These are phyloP conservation scores for Trachops cirrhosus DNA, from an alignment of 2,797 vertebrate genomes.

Conservation along the genomic window DNA sequence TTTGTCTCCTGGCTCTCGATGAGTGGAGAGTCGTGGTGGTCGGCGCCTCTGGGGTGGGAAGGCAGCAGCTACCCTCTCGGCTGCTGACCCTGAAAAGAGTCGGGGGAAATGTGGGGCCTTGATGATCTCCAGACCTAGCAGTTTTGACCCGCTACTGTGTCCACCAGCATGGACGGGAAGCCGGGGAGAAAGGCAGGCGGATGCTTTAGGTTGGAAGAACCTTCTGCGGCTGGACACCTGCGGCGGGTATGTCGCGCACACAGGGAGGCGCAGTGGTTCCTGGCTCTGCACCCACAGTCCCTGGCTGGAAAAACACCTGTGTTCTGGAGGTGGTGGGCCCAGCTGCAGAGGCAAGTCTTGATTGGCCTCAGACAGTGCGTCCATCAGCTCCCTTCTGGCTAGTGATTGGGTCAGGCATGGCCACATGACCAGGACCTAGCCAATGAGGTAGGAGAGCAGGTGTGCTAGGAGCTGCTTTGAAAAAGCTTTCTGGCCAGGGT, in stretches of 20 bases:
- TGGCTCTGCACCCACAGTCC: not conserved
- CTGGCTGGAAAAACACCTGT: accelerated
- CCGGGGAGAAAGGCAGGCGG: not conserved
- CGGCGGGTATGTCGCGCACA: accelerated
- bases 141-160: not conserved
- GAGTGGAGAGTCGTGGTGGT: not conserved
- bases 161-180: not conserved
- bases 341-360: not conserved
- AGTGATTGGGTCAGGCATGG: not conserved
- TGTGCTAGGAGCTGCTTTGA: not conserved
- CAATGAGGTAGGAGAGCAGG: not conserved
- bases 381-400: not conserved
- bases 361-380: not conserved
- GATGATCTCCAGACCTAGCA: not conserved
- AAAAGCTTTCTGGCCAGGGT: accelerated
- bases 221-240: not conserved
- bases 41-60: not conserved
- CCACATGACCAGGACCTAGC: not conserved
- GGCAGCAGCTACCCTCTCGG: not conserved
- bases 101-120: not conserved
- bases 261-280: too few relatives aligned
- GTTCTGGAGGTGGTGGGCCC: accelerated
- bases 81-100: not conserved
- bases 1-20: not conserved
- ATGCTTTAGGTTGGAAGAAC: not conserved